A percentile compares a stretch with the other conserved stretches of the same genome.
Evolutionary conservation across 2,113 vertebrate genomes (phyloP).

Genomic region (Paramisgurnus dabryanus): DNA sequence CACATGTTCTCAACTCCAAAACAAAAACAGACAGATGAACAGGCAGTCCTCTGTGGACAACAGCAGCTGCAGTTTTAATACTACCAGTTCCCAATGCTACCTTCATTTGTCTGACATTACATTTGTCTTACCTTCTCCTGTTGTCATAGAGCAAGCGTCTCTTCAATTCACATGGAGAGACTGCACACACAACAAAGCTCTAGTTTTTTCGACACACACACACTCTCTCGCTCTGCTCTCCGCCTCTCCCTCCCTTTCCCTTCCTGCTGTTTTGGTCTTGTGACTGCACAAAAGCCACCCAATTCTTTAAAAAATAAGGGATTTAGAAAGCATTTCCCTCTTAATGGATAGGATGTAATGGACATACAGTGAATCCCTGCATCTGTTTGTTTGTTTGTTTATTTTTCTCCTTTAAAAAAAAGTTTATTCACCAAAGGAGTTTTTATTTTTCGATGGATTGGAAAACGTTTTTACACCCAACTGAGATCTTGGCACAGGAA

Average conservation of each 20-base stretch:
- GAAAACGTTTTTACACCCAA: neutral
- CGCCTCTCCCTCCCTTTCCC: slow-evolving; percentile 59
- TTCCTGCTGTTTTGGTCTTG: slow-evolving; percentile 57
- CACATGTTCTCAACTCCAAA: neutral
- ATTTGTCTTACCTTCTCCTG: slow-evolving; percentile 83
- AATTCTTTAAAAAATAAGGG: slow-evolving; percentile 73
- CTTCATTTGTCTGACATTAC: slow-evolving; percentile 16
- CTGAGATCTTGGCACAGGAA: slow-evolving; percentile 7
- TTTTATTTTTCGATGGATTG: neutral
- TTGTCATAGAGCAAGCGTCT: slow-evolving; percentile 75
- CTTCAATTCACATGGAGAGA: slow-evolving; percentile 52
- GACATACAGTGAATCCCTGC: neutral
- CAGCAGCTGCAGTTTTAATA: slow-evolving; percentile 3
- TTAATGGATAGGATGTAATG: neutral
- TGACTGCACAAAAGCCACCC: slow-evolving; percentile 67
- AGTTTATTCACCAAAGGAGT: neutral
- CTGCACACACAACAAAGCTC: slow-evolving; percentile 41
- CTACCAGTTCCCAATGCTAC: neutral
- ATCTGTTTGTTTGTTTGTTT: neutral
- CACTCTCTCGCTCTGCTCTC: slow-evolving; percentile 57
- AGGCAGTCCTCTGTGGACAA: neutral
- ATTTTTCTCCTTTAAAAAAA: neutral
- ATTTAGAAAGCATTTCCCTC: slow-evolving; percentile 20
- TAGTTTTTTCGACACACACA: slow-evolving; percentile 46
- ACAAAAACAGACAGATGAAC: neutral